phyloP scores from a whole-genome alignment of 2,888 invertebrate genomes.

The Ypsolopha sequella region DNA sequence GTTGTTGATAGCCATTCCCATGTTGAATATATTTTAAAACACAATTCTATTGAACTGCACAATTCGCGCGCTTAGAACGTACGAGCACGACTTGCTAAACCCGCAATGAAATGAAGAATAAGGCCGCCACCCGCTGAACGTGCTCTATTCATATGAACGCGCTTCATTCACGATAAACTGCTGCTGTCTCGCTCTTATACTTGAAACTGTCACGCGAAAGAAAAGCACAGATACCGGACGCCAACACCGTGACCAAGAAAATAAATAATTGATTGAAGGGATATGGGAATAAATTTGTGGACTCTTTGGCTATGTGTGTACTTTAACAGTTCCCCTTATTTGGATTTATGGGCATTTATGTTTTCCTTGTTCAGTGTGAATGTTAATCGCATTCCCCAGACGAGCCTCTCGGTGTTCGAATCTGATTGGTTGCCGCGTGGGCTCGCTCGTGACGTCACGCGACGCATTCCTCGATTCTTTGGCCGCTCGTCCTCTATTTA shows the following conservation, averaged over 20 bases:
- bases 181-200: slow-evolving; percentile 42
- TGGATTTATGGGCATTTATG: no score
- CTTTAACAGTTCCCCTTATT: no score
- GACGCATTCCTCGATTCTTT: slow-evolving; percentile 37
- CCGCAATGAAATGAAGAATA: slow-evolving; percentile 52
- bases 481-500: slow-evolving; percentile 23
- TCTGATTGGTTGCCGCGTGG: slow-evolving; percentile 62
- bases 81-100: slow-evolving; percentile 46
- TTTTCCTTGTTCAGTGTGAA: not conserved
- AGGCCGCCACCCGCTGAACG: slow-evolving; percentile 32
- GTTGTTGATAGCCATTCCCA: slow-evolving; percentile 60
- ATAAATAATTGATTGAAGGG: slow-evolving; percentile 8
- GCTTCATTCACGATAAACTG: slow-evolving; percentile 59
- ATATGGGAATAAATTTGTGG: not conserved
- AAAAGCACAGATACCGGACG: slow-evolving; percentile 13
- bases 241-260: slow-evolving; percentile 4
- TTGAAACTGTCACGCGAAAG: slow-evolving; percentile 14
- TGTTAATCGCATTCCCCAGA: slow-evolving; percentile 51
- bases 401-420: slow-evolving; percentile 71
- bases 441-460: slow-evolving; percentile 64
- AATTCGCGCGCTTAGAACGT: slow-evolving; percentile 10
- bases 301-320: not conserved
- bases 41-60: slow-evolving; percentile 16
- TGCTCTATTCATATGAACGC: slow-evolving; percentile 30
- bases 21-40: slow-evolving; percentile 22